Base-by-base conservation (phyloP, 2,888 invertebrate species). In the Anticlea derivata region DNA sequence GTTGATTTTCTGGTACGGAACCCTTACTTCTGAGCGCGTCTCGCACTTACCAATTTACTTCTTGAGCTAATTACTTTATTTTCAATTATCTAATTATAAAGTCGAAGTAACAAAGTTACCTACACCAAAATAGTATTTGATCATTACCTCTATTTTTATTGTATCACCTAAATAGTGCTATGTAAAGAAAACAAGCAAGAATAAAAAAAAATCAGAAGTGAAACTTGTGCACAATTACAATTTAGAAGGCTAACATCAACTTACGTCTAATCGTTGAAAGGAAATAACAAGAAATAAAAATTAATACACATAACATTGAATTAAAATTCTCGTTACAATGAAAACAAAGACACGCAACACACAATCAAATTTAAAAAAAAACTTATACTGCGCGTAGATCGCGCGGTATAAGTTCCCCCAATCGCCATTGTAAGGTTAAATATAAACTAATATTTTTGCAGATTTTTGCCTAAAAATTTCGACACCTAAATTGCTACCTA, bases 261-360 rank as follows among this genome's bases (percentile, higher is more conserved):
- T 56, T 54, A 53, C 22, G 26, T 43, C 52, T 61, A 55, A 51
- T 53, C 52, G 55, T 53, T 55, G 57, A 57, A 59, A 59, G 26
- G 23, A 44, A 69, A 71, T 64, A 73, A 73, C 65, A 65, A 70
- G 64, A 68, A 65, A 58, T 55, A 51, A 58, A 53, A 55, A 59
- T 50, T 49, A 49, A 57, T 61, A 65, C 51, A 51, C 50, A 61
- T 57, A 79, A 79, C 77, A 68, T 63, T 56, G 43, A 68, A 67
- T 73, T 70, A 76, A 77, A 74, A 67, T 69, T 63, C 51, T 68
- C 54, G 63, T 65, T 67, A 65, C 58, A 57, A 58, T 48, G 43
- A 48, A 57, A 60, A 66, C 70, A 63, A 58, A 52, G 41, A 57
- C 67, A 66, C n/a, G n/a, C 63, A 51, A 67, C 63, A 50, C 52